phyloP scores from a whole-genome alignment of 2,797 vertebrate species.

The Enteromius viviparus region DNA sequence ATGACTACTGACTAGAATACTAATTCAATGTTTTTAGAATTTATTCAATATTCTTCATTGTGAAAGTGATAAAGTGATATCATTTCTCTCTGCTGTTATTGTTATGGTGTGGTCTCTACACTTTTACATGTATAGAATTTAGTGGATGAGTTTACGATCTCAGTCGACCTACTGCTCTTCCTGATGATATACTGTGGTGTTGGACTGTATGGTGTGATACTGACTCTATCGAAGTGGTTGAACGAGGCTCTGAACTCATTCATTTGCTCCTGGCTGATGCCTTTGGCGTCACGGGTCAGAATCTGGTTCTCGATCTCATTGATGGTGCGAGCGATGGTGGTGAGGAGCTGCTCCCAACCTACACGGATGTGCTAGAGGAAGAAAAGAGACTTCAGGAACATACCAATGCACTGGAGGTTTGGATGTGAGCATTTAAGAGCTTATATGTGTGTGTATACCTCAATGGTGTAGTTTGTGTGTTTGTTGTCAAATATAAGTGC shows the following conservation, averaged over 20 bases:
- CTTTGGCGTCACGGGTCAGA: slow-evolving; percentile 95
- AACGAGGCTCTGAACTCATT: slow-evolving; percentile 97
- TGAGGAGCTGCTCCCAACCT: slow-evolving; percentile 98
- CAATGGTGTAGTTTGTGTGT: slow-evolving; percentile 99
- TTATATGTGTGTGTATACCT: slow-evolving; percentile 73
- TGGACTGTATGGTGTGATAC: slow-evolving; percentile 52
- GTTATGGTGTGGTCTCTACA: background rate
- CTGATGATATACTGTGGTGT: slow-evolving; percentile 17
- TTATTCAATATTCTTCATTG: background rate
- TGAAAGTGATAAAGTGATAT: background rate
- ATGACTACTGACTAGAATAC: background rate
- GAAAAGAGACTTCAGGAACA: slow-evolving; percentile 8
- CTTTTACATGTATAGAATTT: background rate
- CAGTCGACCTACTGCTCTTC: background rate
- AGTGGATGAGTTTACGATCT: background rate
- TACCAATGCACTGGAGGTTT: background rate
- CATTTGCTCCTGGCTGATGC: slow-evolving; percentile 98
- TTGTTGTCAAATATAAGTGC: slow-evolving; percentile 98
- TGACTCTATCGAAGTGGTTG: slow-evolving; percentile 99
- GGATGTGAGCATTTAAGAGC: slow-evolving; percentile 8
- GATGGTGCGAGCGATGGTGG: slow-evolving; percentile 96
- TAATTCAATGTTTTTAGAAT: background rate
- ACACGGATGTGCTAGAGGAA: slow-evolving; percentile 91
- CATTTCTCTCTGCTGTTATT: background rate
- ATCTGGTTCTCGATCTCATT: slow-evolving; percentile 98